Conservation (phyloP, 2,113 vertebrate species). For the Peromyscus leucopus region DNA sequence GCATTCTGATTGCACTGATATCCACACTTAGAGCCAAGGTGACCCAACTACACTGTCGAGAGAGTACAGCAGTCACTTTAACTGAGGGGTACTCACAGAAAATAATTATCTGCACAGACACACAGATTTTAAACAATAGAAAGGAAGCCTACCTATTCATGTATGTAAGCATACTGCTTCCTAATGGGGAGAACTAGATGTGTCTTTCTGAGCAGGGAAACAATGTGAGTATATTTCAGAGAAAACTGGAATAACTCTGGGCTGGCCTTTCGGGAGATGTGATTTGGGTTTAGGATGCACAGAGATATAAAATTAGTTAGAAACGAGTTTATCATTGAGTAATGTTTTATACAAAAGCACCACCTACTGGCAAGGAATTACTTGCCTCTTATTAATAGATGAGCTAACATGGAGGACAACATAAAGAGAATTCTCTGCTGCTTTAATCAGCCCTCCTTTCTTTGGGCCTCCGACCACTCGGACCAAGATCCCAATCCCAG, state of each 20-base stretch:
- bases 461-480: slow-evolving; percentile 28
- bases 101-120: neutral
- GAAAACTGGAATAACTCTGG: neutral
- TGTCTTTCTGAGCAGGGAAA: neutral
- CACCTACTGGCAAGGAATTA: slow-evolving; percentile 87
- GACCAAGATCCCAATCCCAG: neutral
- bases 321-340: slow-evolving; percentile 74
- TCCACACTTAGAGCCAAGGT: neutral
- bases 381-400: slow-evolving; percentile 68
- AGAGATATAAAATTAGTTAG: slow-evolving; percentile 64
- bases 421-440: slow-evolving; percentile 63
- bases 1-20: neutral
- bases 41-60: neutral
- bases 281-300: neutral
- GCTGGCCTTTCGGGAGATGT: slow-evolving; percentile 39
- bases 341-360: slow-evolving; percentile 88
- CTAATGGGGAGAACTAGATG: neutral
- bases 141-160: neutral
- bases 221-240: neutral
- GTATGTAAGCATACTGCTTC: slow-evolving; percentile 29
- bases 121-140: slow-evolving; percentile 62
- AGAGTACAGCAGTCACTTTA: neutral
- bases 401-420: slow-evolving; percentile 39
- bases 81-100: neutral
- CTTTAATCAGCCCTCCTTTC: slow-evolving; percentile 57